phyloP scores from a whole-genome alignment of 2,113 vertebrate species.

The Leucoraja erinaceus region DNA sequence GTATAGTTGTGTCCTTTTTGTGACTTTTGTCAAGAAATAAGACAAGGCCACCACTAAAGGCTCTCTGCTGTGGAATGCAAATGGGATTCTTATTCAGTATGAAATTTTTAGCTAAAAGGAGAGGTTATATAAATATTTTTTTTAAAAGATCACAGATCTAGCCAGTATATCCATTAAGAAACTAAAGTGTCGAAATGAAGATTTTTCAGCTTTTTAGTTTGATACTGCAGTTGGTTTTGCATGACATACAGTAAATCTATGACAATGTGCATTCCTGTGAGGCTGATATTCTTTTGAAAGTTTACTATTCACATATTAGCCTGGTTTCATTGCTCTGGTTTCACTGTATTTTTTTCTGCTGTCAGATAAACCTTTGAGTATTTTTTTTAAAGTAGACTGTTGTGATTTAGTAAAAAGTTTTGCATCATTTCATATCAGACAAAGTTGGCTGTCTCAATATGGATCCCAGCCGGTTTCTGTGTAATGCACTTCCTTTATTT shows the following conservation, averaged over 20 bases:
- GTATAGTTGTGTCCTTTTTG: not conserved
- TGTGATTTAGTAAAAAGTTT: not conserved
- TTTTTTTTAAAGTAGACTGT: not conserved
- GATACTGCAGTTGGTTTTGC: not conserved
- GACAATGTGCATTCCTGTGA: not conserved
- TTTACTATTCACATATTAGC: not conserved
- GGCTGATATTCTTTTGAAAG: not conserved
- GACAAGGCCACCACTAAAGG: not conserved
- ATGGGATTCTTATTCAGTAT: not conserved
- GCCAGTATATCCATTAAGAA: not conserved
- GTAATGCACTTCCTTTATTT: not conserved
- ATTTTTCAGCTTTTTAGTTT: not conserved
- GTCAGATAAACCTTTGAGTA: not conserved
- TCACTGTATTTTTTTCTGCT: not conserved
- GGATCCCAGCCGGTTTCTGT: not conserved
- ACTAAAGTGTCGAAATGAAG: constrained; percentile 11
- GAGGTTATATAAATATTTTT: not conserved
- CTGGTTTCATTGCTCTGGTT: not conserved
- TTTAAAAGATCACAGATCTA: not conserved
- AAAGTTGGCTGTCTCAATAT: not conserved
- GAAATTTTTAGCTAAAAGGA: not conserved
- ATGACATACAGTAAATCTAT: not conserved
- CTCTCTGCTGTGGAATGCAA: not conserved
- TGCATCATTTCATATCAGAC: not conserved
- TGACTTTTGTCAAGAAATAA: not conserved